These are phyloP conservation scores for Rhinolophus ferrumequinum DNA, from an alignment of 2,113 vertebrate species.

Conservation along the genomic window DNA sequence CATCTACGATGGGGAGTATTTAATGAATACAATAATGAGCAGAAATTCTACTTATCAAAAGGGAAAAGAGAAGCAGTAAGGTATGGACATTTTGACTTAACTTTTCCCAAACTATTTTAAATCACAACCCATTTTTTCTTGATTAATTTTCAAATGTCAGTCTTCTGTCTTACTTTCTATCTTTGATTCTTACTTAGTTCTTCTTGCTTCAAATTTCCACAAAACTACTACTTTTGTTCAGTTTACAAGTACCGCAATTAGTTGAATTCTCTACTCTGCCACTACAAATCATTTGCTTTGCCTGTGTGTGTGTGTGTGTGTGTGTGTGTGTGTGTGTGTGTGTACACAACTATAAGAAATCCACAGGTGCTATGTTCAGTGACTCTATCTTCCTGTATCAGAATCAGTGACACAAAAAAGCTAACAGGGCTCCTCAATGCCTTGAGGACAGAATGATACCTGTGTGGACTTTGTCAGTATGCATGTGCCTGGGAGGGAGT, in stretches of 20 bases:
- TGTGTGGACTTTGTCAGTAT: not conserved
- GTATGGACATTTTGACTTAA: constrained; percentile 71
- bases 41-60: constrained; percentile 82
- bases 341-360: not conserved
- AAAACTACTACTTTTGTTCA: not conserved
- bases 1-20: constrained; percentile 88
- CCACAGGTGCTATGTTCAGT: not conserved
- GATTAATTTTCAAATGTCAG: not conserved
- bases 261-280: not conserved
- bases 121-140: not conserved
- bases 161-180: not conserved
- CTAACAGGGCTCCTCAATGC: not conserved
- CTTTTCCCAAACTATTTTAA: constrained; percentile 10
- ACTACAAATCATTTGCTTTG: not conserved
- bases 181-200: not conserved
- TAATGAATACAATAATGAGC: constrained; percentile 81
- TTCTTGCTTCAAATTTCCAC: not conserved
- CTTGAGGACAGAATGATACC: not conserved
- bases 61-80: constrained; percentile 73
- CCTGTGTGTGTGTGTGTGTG: not conserved
- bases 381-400: not conserved
- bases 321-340: not conserved
- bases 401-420: not conserved
- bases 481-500: not conserved
- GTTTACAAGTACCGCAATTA: not conserved